Base-by-base conservation (phyloP, 2,113 vertebrate genomes). In the Albula goreensis region DNA sequence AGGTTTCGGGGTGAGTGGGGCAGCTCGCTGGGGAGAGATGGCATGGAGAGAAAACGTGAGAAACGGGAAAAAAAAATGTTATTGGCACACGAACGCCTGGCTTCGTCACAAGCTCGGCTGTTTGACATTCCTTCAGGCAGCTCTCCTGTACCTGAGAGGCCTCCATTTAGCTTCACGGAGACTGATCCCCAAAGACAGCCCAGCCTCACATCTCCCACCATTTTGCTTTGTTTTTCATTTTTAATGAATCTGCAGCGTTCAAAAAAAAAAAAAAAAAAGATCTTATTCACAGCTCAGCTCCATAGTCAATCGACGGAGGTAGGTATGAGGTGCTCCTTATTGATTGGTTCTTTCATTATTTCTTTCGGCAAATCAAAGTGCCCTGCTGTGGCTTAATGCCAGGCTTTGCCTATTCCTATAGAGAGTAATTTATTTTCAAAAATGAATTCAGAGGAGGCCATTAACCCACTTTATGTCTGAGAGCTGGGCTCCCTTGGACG, bases 1-100 rank as follows among this genome's bases (percentile, higher is more conserved):
- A 99, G 97, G 89, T 98, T 98, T 90, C 97, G 97, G 7, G 98
- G 98, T 0, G 97, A 96, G 88, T 99, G 98, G 60, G 98, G 98
- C 90, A 99, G 95, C 89, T 99, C 98, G 0, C 98, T 99, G 86
- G 9, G 83, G 7, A 63, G 77, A 51, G 12, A 83, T 50, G 85
- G 66, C 5, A 56, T 15, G 87, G 17, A 56, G 25, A 41, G 31
- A 56, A 25, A 41, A 57, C 25, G 82, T 70, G 19, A 85, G 60
- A 83, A 12, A 86, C 12, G 31, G 12, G 84, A 12, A 41, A 41
- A 41, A 41, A 86, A 17, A n/a, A 85, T 63, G 63, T 63, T 49
- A 31, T 49, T 80, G 51, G 50, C 50, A 6, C n/a, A 11, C n/a
- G 6, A 41, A 19, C 0, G 70, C 9, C 70, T 5, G 66, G 83